phyloP scores from a whole-genome alignment of 2,888 invertebrate genomes.

The Podotricha telesiphe region DNA sequence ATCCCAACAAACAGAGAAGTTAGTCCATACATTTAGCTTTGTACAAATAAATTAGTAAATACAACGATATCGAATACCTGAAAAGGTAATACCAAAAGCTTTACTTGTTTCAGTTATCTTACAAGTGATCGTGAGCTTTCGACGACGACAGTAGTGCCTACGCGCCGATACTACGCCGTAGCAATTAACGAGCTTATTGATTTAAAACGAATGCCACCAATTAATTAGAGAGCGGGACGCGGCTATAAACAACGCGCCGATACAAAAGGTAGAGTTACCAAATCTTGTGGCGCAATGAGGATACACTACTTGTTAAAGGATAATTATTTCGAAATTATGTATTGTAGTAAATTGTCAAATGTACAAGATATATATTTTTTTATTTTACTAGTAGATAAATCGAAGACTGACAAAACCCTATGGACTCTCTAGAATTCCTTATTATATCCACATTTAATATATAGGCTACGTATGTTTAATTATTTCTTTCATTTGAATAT shows the following conservation, averaged over 20 bases:
- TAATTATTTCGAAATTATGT: no score
- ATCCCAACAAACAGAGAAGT: neutral
- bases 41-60: neutral
- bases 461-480: no score
- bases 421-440: no score
- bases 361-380: no score
- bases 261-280: neutral
- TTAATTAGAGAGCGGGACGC: conserved; percentile 54
- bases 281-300: neutral
- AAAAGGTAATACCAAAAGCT: conserved; percentile 11
- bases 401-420: no score
- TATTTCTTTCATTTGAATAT: no score
- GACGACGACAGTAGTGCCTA: neutral
- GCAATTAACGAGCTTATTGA: conserved; percentile 48
- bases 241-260: conserved; percentile 29
- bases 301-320: neutral
- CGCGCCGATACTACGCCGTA: conserved; percentile 34
- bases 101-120: conserved; percentile 10
- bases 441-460: no score
- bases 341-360: no score
- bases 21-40: neutral
- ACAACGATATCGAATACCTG: neutral
- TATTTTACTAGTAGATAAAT: no score
- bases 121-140: neutral
- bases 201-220: conserved; percentile 51